Percentiles rank a stretch among this genome's conserved stretches.
phyloP scores from a whole-genome alignment of 1,140 invertebrate genomes.

The Drosophila nebulosa region DNA sequence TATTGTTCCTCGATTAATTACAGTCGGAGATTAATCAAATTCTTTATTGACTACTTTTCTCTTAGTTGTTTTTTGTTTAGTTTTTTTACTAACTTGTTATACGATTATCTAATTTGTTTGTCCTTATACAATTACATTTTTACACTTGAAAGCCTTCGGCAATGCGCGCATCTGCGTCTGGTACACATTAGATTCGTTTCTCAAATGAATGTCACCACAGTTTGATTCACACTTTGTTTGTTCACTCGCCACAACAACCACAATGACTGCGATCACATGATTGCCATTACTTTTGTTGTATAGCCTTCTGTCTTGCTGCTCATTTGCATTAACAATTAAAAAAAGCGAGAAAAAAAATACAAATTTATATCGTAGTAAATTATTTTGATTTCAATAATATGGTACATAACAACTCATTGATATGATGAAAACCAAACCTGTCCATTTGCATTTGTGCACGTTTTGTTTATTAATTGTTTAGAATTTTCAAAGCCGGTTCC shows the following conservation, averaged over 20 bases:
- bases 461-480: background rate
- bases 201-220: slow-evolving; percentile 7
- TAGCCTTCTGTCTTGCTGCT: slow-evolving; percentile 2
- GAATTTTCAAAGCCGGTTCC: slow-evolving; percentile 27
- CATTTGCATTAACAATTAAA: slow-evolving; percentile 16
- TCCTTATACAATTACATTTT: slow-evolving; percentile 16
- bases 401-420: slow-evolving; percentile 15
- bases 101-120: slow-evolving; percentile 25
- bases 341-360: background rate
- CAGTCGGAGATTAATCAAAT: no score
- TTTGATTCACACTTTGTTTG: slow-evolving; percentile 39
- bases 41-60: no score
- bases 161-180: background rate
- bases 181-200: slow-evolving; percentile 8
- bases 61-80: no score
- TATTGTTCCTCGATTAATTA: no score
- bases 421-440: slow-evolving; percentile 8
- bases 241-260: slow-evolving; percentile 16
- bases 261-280: slow-evolving; percentile 28
- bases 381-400: slow-evolving; percentile 11
- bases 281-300: no score
- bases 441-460: slow-evolving; percentile 5
- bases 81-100: background rate
- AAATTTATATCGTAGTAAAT: background rate
- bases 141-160: slow-evolving; percentile 11